These are phyloP conservation scores for Scleropages formosus DNA, from an alignment of 2,797 vertebrate genomes.

Conservation along the genomic window DNA sequence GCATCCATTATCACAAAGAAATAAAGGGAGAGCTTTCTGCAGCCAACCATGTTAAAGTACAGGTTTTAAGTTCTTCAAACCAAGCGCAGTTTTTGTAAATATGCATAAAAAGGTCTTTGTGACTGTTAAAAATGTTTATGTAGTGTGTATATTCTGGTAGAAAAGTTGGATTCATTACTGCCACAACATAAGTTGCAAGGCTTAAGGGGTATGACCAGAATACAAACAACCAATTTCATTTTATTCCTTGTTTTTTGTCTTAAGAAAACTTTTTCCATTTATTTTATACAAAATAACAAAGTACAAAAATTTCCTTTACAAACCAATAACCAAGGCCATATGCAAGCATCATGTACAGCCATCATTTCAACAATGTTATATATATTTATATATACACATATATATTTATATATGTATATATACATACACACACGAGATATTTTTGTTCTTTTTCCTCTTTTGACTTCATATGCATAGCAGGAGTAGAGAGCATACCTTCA, in stretches of 20 bases:
- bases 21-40: slow-evolving; percentile 86
- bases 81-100: slow-evolving; percentile 86
- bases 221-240: slow-evolving; percentile 86
- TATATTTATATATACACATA: slow-evolving; percentile 16
- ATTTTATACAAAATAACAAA: slow-evolving; percentile 99
- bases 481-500: slow-evolving; percentile 87
- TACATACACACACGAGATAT: slow-evolving; percentile 43
- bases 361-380: slow-evolving; percentile 80
- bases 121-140: slow-evolving; percentile 95
- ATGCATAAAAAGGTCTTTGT: slow-evolving; percentile 90
- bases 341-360: slow-evolving; percentile 97
- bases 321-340: slow-evolving; percentile 96
- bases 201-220: slow-evolving; percentile 92
- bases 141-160: slow-evolving; percentile 79
- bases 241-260: slow-evolving; percentile 60
- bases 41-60: slow-evolving; percentile 85
- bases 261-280: slow-evolving; percentile 85
- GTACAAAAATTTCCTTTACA: slow-evolving; percentile 99
- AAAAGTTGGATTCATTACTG: slow-evolving; percentile 97
- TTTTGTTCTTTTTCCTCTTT: slow-evolving; percentile 61
- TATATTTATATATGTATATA: neutral
- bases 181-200: slow-evolving; percentile 95
- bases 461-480: slow-evolving; percentile 90
- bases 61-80: slow-evolving; percentile 89
- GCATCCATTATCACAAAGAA: slow-evolving; percentile 98